Evolutionary conservation across 1,140 invertebrate species (phyloP).

Genomic region (Zaprionus africanus): DNA sequence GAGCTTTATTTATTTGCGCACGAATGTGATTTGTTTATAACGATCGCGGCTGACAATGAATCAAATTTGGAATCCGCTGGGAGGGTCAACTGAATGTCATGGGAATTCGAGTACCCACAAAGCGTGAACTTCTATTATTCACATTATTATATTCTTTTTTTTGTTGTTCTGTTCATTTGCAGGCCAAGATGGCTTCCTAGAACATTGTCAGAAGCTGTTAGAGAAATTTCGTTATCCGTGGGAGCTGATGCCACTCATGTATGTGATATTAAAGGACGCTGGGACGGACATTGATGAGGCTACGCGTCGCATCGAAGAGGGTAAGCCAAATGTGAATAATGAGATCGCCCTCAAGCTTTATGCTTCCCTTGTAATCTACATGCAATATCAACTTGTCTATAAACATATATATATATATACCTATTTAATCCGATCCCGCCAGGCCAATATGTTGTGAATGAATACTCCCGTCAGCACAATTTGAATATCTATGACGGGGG

Average conservation of each 20-base stretch:
- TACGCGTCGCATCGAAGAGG: constrained; percentile 88
- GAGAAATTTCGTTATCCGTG: constrained; percentile 89
- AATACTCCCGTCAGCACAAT: constrained; percentile 89
- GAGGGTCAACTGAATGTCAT: constrained; percentile 10
- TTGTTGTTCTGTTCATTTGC: constrained; percentile 68
- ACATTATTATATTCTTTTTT: not conserved
- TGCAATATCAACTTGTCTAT: constrained; percentile 10
- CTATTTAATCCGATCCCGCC: constrained; percentile 60
- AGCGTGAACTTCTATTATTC: not conserved
- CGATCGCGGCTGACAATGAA: constrained; percentile 19
- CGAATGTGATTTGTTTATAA: constrained; percentile 30
- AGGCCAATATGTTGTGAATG: constrained; percentile 87
- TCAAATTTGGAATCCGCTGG: constrained; percentile 34
- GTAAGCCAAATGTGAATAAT: constrained; percentile 84
- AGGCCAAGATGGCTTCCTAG: constrained; percentile 87
- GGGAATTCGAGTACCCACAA: not conserved
- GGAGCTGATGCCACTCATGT: constrained; percentile 90
- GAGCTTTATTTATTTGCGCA: constrained; percentile 27
- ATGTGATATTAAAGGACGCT: constrained; percentile 89
- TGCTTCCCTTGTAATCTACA: not conserved
- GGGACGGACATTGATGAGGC: constrained; percentile 89
- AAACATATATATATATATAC: constrained; percentile 7
- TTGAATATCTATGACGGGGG: constrained; percentile 89
- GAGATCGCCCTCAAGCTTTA: not conserved
- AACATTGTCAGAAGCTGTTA: constrained; percentile 89